phyloP scores from a whole-genome alignment of 2,797 vertebrate species.

The Capromys pilorides region DNA sequence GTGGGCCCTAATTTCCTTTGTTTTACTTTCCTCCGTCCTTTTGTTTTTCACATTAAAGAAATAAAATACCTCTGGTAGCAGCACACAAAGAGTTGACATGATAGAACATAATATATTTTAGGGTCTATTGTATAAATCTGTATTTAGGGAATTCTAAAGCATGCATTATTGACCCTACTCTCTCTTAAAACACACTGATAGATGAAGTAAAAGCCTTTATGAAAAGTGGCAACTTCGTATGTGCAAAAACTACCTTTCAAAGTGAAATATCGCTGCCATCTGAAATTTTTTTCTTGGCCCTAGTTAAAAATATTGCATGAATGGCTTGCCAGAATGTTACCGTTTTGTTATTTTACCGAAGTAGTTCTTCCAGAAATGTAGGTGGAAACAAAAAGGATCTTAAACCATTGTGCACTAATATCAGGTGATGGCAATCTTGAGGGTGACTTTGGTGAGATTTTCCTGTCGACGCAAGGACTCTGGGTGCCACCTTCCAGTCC shows the following conservation, averaged over 20 bases:
- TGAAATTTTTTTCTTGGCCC: conserved; percentile 77
- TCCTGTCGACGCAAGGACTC: conserved; percentile 34
- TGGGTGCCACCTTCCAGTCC: conserved; percentile 52
- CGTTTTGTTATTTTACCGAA: conserved; percentile 65
- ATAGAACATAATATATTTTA: conserved; percentile 84
- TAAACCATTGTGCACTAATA: not conserved
- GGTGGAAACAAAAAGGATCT: conserved; percentile 34
- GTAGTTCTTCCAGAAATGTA: conserved; percentile 65
- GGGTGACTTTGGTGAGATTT: conserved; percentile 54
- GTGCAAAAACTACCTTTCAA: conserved; percentile 81
- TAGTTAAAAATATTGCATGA: conserved; percentile 68
- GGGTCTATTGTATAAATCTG: conserved; percentile 85
- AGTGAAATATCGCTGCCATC: conserved; percentile 83
- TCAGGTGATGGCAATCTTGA: not conserved
- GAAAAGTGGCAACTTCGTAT: conserved; percentile 83
- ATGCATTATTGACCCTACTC: conserved; percentile 84
- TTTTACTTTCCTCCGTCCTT: conserved; percentile 58
- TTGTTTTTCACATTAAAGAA: conserved; percentile 74
- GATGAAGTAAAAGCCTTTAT: conserved; percentile 82
- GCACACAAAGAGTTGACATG: conserved; percentile 79
- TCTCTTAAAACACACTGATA: conserved; percentile 85
- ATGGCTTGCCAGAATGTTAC: conserved; percentile 65
- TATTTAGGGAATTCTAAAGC: conserved; percentile 87
- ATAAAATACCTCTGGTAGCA: conserved; percentile 82
- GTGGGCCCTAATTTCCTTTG: conserved; percentile 63